Conservation (phyloP, 1,140 invertebrate genomes). For the Nilaparvata lugens region DNA sequence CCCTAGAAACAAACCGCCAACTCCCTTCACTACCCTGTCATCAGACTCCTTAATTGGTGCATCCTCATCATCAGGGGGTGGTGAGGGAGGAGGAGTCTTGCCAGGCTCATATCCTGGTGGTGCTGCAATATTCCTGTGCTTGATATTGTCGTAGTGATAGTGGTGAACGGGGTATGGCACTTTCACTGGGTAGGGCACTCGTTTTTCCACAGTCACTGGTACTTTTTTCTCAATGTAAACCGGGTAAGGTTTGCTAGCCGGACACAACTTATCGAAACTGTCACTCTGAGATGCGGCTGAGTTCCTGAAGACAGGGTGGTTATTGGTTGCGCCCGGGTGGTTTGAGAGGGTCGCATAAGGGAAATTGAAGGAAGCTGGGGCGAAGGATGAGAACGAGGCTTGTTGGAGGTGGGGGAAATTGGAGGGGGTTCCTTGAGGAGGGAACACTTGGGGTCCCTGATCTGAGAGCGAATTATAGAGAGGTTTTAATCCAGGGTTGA, state of each 20-base stretch:
- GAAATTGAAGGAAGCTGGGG: neutral
- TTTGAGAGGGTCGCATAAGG: neutral
- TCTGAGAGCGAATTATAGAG: neutral
- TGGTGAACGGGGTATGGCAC: neutral
- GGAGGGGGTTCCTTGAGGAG: neutral
- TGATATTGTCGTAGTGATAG: neutral
- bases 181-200: neutral
- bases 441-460: neutral
- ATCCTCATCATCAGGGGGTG: neutral
- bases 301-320: neutral
- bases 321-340: neutral
- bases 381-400: neutral
- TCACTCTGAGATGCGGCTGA: neutral
- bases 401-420: neutral
- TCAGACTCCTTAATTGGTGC: neutral
- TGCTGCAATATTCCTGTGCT: neutral
- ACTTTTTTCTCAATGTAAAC: slow-evolving; percentile 2
- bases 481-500: neutral
- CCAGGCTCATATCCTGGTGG: neutral
- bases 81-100: neutral
- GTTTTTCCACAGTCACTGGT: neutral
- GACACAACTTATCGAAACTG: neutral
- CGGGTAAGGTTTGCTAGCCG: neutral
- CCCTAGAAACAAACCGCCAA: neutral
- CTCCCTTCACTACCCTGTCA: neutral